These are phyloP conservation scores for Meteorus colon DNA, from an alignment of 2,888 invertebrate species.

Conservation along the genomic window DNA sequence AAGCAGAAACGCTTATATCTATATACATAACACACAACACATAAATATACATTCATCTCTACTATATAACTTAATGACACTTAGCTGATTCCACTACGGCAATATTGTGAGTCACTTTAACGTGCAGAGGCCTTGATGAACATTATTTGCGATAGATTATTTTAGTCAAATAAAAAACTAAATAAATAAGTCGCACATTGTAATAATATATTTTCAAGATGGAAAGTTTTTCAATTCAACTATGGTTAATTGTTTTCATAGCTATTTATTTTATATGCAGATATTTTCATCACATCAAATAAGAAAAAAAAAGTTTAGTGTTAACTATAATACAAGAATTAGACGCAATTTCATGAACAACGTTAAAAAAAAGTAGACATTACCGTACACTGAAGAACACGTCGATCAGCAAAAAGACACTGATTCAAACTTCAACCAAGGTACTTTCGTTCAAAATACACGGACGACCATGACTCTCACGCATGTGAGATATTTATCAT, in stretches of 20 bases:
- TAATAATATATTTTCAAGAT: not conserved
- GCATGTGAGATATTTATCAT: not conserved
- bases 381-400: not conserved
- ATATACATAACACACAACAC: not conserved
- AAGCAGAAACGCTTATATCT: not conserved
- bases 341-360: not conserved
- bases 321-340: not conserved
- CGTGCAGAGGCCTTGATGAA: not conserved
- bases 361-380: not conserved
- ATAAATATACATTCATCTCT: not conserved
- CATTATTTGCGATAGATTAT: not conserved
- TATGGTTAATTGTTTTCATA: not conserved
- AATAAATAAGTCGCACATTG: not conserved
- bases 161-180: not conserved
- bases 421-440: not conserved
- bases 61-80: not conserved
- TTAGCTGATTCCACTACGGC: not conserved
- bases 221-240: not conserved
- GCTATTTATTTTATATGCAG: not conserved
- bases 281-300: not conserved
- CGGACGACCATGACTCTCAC: not conserved
- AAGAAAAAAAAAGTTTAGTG: not conserved
- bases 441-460: not conserved
- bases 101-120: not conserved
- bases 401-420: not conserved